Conservation (phyloP, 2,888 invertebrate species). For the Esperia sulphurella region DNA sequence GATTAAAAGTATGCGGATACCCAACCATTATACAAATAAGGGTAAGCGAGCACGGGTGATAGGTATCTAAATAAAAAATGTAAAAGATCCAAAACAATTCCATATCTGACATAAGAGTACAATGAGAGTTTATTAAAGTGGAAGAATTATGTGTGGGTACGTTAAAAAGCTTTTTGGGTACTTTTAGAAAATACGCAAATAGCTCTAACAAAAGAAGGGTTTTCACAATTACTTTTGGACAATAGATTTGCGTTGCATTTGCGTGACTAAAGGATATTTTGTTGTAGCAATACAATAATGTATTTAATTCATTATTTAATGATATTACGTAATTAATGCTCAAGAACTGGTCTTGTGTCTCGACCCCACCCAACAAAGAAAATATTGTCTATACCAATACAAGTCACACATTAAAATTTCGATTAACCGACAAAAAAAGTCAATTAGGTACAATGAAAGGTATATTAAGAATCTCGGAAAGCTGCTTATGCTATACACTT, state of each 20-base stretch:
- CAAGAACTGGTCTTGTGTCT: no score
- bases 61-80: slow-evolving; percentile 11
- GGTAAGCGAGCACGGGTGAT: neutral
- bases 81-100: slow-evolving; percentile 5
- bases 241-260: neutral
- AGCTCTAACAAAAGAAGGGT: slow-evolving; percentile 7
- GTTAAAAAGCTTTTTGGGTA: neutral
- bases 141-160: slow-evolving; percentile 3
- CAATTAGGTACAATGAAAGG: no score
- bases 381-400: no score
- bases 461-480: no score
- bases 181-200: neutral
- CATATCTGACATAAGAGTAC: slow-evolving; percentile 4
- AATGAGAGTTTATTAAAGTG: slow-evolving; percentile 6
- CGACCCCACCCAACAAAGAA: no score
- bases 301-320: no score
- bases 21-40: slow-evolving; percentile 6
- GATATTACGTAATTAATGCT: no score
- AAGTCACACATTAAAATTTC: no score
- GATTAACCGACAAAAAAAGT: no score
- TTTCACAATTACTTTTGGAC: neutral
- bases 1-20: slow-evolving; percentile 9
- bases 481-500: no score
- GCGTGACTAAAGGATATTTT: neutral
- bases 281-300: no score